Evolutionary conservation across 2,797 vertebrate genomes (phyloP), one percentile per base, ranked within the genome.

Genomic region (Linurgus olivaceus): DNA sequence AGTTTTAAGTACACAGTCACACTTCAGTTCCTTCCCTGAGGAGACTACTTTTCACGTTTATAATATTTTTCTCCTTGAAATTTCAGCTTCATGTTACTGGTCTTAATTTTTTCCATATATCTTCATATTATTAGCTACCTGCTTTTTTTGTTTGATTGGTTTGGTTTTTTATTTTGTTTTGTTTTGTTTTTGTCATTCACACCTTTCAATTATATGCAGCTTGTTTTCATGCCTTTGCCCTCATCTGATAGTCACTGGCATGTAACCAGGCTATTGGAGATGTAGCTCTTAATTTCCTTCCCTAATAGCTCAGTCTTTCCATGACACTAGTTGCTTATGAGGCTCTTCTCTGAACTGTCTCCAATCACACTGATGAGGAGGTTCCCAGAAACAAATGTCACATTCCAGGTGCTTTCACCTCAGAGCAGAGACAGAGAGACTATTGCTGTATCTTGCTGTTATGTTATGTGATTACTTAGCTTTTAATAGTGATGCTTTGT

Each of bases 381-480:
- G 48, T 90, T 82, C 62, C 85, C 79, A 88, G 87, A 96, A 94
- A 91, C 63, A 65, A 95, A 81, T 88, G 89, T 90, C 87, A 81
- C 66, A 76, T 95, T 93, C 87, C 93, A 95, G 93, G 91, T 94
- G 85, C 89, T 93, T 96, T 96, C 76, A 86, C 76, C 79, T 88
- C 87, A 75, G 73, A 93, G 79, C 76, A 86, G 55, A 94, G 76
- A 94, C 66, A 73, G 54, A 91, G 58, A 83, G 65, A 38, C 65
- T 66, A 8, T 47, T 81, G 74, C 73, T 91, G 55, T 63, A 70
- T 88, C 79, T 90, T 13, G 1, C 91, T 88, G 51, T 90, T 91
- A 88, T 25, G n/a, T 94, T 82, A 93, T 94, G 85, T 91, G 96
- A 96, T 96, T 94, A 93, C 88, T 94, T 88, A 88, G 76, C 76